phyloP scores from a whole-genome alignment of 2,888 invertebrate species.

The Hypena proboscidalis region DNA sequence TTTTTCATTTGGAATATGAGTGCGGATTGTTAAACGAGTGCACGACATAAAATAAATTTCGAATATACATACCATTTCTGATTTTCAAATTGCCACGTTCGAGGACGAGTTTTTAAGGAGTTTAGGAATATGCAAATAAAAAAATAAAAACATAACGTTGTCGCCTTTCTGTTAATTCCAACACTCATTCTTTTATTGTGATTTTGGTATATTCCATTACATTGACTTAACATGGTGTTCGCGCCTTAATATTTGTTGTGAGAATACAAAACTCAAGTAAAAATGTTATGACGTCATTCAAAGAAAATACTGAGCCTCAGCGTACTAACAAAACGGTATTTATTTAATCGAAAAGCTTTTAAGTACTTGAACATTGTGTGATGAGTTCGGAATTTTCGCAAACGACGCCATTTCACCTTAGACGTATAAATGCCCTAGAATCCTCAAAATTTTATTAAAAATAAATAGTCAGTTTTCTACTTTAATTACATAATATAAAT shows the following conservation, averaged over 20 bases:
- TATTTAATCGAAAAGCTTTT: slow-evolving; percentile 35
- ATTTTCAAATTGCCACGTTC: slow-evolving; percentile 60
- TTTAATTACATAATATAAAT: slow-evolving; percentile 76
- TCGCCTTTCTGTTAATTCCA: slow-evolving; percentile 84
- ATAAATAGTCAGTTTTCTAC: slow-evolving; percentile 78
- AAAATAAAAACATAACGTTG: slow-evolving; percentile 68
- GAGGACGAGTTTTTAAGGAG: slow-evolving; percentile 54
- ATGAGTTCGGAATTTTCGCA: slow-evolving; percentile 32
- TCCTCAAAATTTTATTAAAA: slow-evolving; percentile 63
- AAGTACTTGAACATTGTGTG: slow-evolving; percentile 20
- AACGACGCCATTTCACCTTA: slow-evolving; percentile 64
- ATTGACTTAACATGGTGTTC: slow-evolving; percentile 64
- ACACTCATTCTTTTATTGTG: slow-evolving; percentile 85
- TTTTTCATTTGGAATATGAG: slow-evolving; percentile 71
- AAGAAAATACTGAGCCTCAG: slow-evolving; percentile 34
- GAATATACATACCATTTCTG: slow-evolving; percentile 78
- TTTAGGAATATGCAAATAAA: slow-evolving; percentile 63
- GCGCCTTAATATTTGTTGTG: slow-evolving; percentile 84
- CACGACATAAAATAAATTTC: slow-evolving; percentile 72
- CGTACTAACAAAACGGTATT: slow-evolving; percentile 16
- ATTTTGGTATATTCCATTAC: slow-evolving; percentile 77
- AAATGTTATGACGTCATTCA: slow-evolving; percentile 60
- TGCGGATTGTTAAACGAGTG: slow-evolving; percentile 74
- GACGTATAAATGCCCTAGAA: slow-evolving; percentile 62
- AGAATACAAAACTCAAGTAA: slow-evolving; percentile 70